These are phyloP conservation scores for Pitta sordida DNA, from an alignment of 2,113 vertebrate species.

Conservation along the genomic window DNA sequence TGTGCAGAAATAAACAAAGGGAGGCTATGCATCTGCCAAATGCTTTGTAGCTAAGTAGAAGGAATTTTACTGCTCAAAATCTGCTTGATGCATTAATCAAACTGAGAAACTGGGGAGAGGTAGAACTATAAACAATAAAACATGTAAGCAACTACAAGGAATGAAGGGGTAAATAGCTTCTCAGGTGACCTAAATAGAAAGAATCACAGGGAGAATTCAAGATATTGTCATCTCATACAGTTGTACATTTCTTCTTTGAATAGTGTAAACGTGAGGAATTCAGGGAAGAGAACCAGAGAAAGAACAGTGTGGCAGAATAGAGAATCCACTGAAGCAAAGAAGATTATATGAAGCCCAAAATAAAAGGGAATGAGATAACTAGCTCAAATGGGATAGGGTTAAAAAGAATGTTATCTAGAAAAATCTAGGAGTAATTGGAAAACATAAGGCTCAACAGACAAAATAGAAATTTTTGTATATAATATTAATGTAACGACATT, in stretches of 20 bases:
- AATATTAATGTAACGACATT: neutral
- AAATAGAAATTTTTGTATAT: neutral
- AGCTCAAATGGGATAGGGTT: neutral
- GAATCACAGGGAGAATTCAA: neutral
- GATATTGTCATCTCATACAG: neutral
- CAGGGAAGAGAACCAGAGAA: neutral
- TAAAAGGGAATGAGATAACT: neutral
- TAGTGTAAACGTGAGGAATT: neutral
- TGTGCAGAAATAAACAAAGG: neutral
- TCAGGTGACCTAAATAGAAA: neutral
- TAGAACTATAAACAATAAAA: neutral
- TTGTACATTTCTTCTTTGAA: neutral
- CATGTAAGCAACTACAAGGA: neutral
- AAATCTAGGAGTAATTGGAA: neutral
- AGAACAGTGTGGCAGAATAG: neutral
- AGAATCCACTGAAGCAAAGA: neutral
- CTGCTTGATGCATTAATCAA: neutral
- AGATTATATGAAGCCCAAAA: neutral
- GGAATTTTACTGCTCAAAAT: neutral
- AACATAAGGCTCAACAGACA: neutral
- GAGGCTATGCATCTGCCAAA: neutral
- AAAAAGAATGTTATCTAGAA: neutral
- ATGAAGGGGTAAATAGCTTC: neutral
- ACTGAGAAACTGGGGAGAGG: neutral
- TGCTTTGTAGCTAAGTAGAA: neutral